These are phyloP conservation scores for Chymomyza fuscimana DNA, from an alignment of 2,888 invertebrate species.

Conservation along the genomic window DNA sequence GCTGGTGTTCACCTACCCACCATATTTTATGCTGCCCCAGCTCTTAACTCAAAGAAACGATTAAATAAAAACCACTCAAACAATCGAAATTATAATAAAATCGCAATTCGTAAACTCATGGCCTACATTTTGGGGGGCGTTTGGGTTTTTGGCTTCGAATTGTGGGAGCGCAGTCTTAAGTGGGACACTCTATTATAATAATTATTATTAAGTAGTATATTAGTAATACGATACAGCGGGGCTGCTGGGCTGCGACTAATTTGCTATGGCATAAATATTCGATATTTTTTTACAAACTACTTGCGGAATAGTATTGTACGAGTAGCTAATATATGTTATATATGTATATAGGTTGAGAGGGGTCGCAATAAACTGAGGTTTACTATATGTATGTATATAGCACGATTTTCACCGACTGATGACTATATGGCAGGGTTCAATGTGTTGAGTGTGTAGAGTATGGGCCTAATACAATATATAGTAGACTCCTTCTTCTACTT, in stretches of 20 bases:
- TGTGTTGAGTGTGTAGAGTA: background rate
- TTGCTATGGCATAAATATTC: constrained; percentile 41
- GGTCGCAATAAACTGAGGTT: constrained; percentile 35
- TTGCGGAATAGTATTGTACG: constrained; percentile 13
- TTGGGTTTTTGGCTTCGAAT: constrained; percentile 9
- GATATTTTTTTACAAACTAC: constrained; percentile 5
- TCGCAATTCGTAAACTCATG: constrained; percentile 23
- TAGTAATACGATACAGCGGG: background rate
- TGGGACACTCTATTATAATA: constrained; percentile 7
- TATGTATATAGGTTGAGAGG: constrained; percentile 32
- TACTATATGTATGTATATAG: constrained; percentile 34
- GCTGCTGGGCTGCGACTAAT: constrained; percentile 42
- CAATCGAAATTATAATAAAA: background rate
- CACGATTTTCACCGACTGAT: constrained; percentile 8
- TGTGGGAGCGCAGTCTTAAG: constrained; percentile 36
- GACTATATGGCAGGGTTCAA: background rate
- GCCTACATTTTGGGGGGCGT: constrained; percentile 44
- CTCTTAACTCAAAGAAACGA: background rate
- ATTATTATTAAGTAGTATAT: background rate
- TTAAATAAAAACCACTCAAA: background rate
- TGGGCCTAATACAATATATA: background rate
- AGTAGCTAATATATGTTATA: constrained; percentile 30
- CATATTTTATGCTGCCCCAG: background rate
- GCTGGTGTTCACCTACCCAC: no score
- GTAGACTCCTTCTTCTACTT: background rate